Conservation (phyloP, 2,888 invertebrate species). For the Ectropis crepuscularia region DNA sequence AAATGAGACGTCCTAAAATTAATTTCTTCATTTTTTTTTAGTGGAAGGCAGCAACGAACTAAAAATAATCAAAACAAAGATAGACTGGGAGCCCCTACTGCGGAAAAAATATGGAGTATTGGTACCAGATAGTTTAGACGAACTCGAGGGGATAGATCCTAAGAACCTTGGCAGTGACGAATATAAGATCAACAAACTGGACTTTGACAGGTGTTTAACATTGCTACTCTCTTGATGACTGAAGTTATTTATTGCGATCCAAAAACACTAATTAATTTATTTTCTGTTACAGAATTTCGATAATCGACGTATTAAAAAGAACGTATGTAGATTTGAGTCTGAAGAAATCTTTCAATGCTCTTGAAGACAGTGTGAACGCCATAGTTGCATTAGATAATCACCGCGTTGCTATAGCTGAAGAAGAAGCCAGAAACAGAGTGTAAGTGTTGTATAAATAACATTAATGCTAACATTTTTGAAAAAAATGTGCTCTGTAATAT, state of each 20-base stretch:
- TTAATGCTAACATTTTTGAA: too few species aligned
- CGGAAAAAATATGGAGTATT: constrained; percentile 55
- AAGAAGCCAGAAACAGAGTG: constrained; percentile 58
- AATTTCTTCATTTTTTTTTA: constrained; percentile 36
- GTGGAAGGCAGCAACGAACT: constrained; percentile 61
- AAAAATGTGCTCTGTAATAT: too few species aligned
- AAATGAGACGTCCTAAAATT: too few species aligned
- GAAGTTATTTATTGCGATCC: background rate
- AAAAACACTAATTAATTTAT: background rate
- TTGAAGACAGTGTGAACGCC: constrained; percentile 41
- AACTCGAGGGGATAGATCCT: constrained; percentile 49
- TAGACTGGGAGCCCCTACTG: constrained; percentile 51
- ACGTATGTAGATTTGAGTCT: constrained; percentile 56
- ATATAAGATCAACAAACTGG: constrained; percentile 64
- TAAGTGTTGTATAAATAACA: constrained; percentile 37
- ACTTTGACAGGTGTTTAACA: constrained; percentile 59
- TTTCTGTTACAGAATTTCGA: constrained; percentile 51
- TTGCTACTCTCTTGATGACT: too few species aligned
- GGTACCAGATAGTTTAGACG: constrained; percentile 40
- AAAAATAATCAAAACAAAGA: constrained; percentile 51
- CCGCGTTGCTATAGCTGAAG: constrained; percentile 45
- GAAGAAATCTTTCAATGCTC: constrained; percentile 41
- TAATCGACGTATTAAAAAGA: constrained; percentile 45
- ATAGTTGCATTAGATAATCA: constrained; percentile 39
- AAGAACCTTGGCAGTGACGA: constrained; percentile 48